phyloP scores from a whole-genome alignment of 1,140 invertebrate genomes.

The Aphelenchoides fujianensis region DNA sequence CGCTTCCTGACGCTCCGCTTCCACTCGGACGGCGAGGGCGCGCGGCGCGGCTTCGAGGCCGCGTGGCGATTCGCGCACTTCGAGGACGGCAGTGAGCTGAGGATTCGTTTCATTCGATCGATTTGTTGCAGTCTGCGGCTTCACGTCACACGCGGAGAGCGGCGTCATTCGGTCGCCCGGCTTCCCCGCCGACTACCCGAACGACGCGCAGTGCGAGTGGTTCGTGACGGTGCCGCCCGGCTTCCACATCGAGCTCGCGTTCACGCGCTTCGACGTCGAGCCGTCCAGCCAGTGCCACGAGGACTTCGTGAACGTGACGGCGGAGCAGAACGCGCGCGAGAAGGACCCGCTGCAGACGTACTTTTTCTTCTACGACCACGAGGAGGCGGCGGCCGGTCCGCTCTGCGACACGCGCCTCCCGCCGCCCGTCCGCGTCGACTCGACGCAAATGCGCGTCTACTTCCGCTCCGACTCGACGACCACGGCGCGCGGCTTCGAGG shows the following conservation, averaged over 20 bases:
- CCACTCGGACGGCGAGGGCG: constrained; percentile 31
- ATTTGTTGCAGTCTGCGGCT: constrained; percentile 62
- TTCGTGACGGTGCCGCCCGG: constrained; percentile 55
- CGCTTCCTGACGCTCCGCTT: constrained; percentile 53
- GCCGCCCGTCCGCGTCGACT: constrained; percentile 38
- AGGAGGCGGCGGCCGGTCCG: constrained; percentile 30
- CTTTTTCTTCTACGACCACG: constrained; percentile 60
- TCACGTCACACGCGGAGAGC: constrained; percentile 35
- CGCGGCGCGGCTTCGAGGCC: constrained; percentile 26
- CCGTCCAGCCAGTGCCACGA: constrained; percentile 40
- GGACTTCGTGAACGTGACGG: constrained; percentile 50
- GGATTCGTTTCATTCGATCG: constrained; percentile 19
- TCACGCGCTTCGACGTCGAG: constrained; percentile 64
- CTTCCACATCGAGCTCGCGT: constrained; percentile 48
- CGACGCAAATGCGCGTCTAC: constrained; percentile 61
- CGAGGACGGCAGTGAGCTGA: constrained; percentile 23
- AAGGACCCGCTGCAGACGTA: constrained; percentile 53
- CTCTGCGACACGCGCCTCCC: not conserved
- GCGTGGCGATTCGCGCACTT: constrained; percentile 30
- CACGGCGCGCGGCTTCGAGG: too few relatives aligned
- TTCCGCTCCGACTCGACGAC: constrained; percentile 51
- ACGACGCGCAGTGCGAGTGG: constrained; percentile 54
- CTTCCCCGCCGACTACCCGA: constrained; percentile 54
- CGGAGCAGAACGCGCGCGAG: constrained; percentile 56
- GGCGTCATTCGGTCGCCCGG: constrained; percentile 46